Base-by-base conservation (phyloP, 2,113 vertebrate genomes). In the Paraplagusia blochii region DNA sequence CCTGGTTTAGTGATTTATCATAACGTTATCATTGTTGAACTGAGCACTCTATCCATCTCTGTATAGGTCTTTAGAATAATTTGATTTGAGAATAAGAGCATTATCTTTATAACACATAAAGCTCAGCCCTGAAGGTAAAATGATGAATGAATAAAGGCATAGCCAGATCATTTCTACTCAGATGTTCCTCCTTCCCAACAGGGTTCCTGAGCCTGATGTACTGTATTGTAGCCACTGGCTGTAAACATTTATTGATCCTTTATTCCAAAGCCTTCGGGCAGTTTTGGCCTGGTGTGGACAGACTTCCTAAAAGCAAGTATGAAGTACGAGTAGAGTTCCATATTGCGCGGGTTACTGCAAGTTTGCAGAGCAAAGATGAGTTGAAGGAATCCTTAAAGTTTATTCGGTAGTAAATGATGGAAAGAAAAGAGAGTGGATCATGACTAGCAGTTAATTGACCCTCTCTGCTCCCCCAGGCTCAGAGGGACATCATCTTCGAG, bases 401-500 rank as follows among this genome's bases (percentile, higher is more conserved):
- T 60, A 65, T 65, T 29, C 6, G 63, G 56, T 54, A 35, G 16
- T 71, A 35, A 79, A 60, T 16, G 49, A 43, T 58, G 61, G 36
- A 51, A 63, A 40, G 61, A 64, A 36, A 57, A 63, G 7, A 67
- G 49, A 39, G 40, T 39, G 56, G 62, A 46, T 64, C 39, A 42
- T 51, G 58, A 59, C 50, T 40, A 42, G 33, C 12, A 15, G 58
- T 61, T 63, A 56, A 66, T 63, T 69, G 52, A 66, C 62, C 16
- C 39, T 64, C 40, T 68, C 11, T 72, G 50, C 11, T 1, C 72
- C 44, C 72, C 14, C 66, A 99, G 97, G 94, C 96, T 79, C 97
- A 99, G 82, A 91, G 97, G 57, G 97, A 99, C 87, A 97, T 99
- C 85, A 98, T 99, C 80, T 98, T 99, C 77, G 97, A 99, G 74